Conservation (phyloP, 2,797 vertebrate genomes). For the Etheostoma nigrum region DNA sequence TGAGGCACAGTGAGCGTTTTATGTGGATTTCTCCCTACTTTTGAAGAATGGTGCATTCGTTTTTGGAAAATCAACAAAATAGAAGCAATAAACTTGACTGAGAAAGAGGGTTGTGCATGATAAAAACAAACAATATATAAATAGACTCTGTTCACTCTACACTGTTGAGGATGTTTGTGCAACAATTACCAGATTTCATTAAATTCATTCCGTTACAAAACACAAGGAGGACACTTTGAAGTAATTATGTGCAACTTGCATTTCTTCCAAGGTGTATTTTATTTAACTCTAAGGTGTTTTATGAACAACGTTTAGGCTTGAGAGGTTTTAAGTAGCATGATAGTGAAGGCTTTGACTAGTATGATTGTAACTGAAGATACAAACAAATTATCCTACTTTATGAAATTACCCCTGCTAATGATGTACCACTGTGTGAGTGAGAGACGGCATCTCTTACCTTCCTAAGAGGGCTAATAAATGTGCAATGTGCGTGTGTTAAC, state of each 20-base stretch:
- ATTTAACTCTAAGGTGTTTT: too few relatives aligned
- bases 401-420: neutral
- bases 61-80: neutral
- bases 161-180: neutral
- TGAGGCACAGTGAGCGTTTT: neutral
- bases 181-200: neutral
- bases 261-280: neutral
- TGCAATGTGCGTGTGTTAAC: neutral
- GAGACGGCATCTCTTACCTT: constrained; percentile 24
- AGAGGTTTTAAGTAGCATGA: neutral
- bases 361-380: neutral
- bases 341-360: neutral
- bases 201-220: neutral
- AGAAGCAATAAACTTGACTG: neutral
- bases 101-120: neutral
- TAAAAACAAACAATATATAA: neutral
- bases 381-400: neutral
- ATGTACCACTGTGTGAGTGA: constrained; percentile 4
- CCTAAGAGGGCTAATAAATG: constrained; percentile 26
- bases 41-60: neutral
- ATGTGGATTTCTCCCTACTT: neutral
- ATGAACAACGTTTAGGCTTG: neutral
- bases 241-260: neutral
- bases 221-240: neutral
- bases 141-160: neutral